Evolutionary conservation across 2,113 vertebrate species (phyloP), one percentile per base, ranked within the genome.

Genomic region (Nycticebus coucang): DNA sequence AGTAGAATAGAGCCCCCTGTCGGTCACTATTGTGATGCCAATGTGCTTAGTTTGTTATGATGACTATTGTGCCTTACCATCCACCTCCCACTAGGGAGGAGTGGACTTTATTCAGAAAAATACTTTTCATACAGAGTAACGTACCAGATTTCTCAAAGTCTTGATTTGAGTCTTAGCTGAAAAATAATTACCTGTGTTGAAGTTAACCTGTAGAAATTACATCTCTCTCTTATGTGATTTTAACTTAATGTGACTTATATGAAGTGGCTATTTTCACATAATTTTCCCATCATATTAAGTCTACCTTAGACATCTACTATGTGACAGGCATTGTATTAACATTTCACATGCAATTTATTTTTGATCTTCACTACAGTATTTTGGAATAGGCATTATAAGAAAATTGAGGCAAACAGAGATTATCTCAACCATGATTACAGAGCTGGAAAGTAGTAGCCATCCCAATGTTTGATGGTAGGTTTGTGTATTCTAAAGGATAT

Each of bases 391-490:
- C 19, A 57, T 53, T 75, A 30, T n/a, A 87, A 68, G 18, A 69
- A 85, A 95, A 89, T 55, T 50, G 89, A 93, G 37, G 30, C 19
- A 87, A 71, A 87, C 15, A 81, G n/a, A 74, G 13, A 80, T 41
- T 2, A 72, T 78, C 28, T 84, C 28, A 75, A 64, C 2, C 30
- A 53, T 50, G 64, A 55, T 19, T 83, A 53, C 19, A 84, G 71
- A 92, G 55, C 22, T 92, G 21, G 28, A 50, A 55, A 94, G 45
- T 66, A 86, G 37, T 15, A 33, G 14, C 78, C 45, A 50, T 50
- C 9, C 14, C 62, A 45, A 22, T 69, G 33, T 83, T 33, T 89
- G 60, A 94, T 57, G 71, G 62, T 24, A 66, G 4, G 19, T 22
- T 82, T 71, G 0, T 83, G 21, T 60, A 77, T 72, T 66, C 26